Evolutionary conservation across 1,140 invertebrate species (phyloP).

Genomic region (Conus betulinus): DNA sequence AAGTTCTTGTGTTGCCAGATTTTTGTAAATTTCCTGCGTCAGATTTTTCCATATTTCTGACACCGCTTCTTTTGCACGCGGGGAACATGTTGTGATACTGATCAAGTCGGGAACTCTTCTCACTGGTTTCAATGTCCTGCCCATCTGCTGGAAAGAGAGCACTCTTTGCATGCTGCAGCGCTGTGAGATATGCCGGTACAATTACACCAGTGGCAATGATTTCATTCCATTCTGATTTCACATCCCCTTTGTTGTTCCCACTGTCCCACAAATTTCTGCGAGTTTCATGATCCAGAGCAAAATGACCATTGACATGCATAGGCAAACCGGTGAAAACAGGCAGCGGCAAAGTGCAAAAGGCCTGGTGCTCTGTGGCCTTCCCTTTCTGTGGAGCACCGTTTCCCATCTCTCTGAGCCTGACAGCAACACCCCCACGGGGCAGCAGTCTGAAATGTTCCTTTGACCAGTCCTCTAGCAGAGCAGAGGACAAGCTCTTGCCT

Average conservation of each 20-base stretch:
- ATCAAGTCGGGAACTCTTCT: background rate
- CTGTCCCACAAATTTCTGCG: constrained; percentile 63
- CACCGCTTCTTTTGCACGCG: constrained; percentile 13
- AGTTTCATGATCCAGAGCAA: constrained; percentile 70
- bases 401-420: constrained; percentile 13
- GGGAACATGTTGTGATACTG: constrained; percentile 45
- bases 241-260: constrained; percentile 35
- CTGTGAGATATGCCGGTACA: constrained; percentile 54
- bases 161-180: constrained; percentile 39
- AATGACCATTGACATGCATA: constrained; percentile 71
- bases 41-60: constrained; percentile 40
- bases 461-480: constrained; percentile 43
- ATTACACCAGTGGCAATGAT: constrained; percentile 55
- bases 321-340: constrained; percentile 66
- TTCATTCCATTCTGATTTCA: constrained; percentile 63
- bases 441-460: constrained; percentile 54
- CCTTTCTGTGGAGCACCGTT: background rate
- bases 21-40: constrained; percentile 20
- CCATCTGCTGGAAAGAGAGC: constrained; percentile 4
- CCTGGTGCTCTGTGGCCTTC: constrained; percentile 27
- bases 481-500: constrained; percentile 12
- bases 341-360: constrained; percentile 71
- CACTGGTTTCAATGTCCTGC: background rate
- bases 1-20: background rate
- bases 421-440: constrained; percentile 68